These are phyloP conservation scores for Amaurobius ferox DNA, from an alignment of 2,888 invertebrate species.

Conservation along the genomic window DNA sequence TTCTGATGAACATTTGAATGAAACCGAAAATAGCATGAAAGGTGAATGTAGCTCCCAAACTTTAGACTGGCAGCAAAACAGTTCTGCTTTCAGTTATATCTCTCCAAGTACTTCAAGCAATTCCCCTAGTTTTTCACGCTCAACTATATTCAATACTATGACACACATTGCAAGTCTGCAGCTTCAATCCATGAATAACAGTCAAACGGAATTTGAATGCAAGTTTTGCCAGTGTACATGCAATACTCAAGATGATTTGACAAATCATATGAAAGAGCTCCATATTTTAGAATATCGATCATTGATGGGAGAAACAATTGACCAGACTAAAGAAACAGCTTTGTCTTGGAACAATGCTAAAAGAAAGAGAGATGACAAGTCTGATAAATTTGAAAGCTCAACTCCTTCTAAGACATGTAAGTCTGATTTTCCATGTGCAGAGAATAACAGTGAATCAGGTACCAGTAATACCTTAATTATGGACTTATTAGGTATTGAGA, in stretches of 20 bases:
- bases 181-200: neutral
- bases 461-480: slow-evolving; percentile 85
- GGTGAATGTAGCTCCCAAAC: too few species aligned
- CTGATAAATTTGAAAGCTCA: too few species aligned
- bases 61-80: neutral
- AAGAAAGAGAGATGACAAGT: too few species aligned
- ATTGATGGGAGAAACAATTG: neutral
- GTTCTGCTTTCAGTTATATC: neutral
- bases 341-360: neutral
- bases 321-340: neutral
- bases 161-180: too few species aligned
- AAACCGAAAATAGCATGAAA: neutral
- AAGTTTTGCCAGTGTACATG: slow-evolving; percentile 13
- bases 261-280: slow-evolving; percentile 35
- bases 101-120: neutral
- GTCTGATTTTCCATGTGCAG: neutral
- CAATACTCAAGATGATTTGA: slow-evolving; percentile 20
- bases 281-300: slow-evolving; percentile 26
- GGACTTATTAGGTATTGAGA: slow-evolving; percentile 90
- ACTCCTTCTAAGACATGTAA: too few species aligned
- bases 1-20: neutral
- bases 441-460: slow-evolving; percentile 59
- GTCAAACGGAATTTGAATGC: slow-evolving; percentile 22
- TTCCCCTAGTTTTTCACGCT: neutral
- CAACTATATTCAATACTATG: too few species aligned